phyloP scores from a whole-genome alignment of 2,888 invertebrate genomes.

The Schizaphis graminum region DNA sequence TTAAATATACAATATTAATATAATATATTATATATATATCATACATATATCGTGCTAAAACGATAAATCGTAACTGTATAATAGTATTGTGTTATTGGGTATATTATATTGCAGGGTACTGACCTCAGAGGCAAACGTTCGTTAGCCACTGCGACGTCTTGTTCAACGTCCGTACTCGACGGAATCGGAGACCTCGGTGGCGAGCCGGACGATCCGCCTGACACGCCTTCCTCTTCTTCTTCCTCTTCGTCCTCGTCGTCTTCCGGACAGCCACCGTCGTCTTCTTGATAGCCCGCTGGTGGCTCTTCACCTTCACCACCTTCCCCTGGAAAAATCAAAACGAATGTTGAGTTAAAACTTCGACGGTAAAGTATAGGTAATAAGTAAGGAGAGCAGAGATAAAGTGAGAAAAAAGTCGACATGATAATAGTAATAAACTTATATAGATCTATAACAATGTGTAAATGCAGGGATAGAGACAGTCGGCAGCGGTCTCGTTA shows the following conservation, averaged over 20 bases:
- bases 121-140: constrained; percentile 57
- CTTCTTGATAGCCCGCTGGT: constrained; percentile 71
- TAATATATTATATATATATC: not conserved
- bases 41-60: not conserved
- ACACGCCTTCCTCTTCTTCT: constrained; percentile 68
- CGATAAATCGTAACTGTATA: not conserved
- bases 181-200: constrained; percentile 66
- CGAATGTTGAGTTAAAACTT: not conserved
- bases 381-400: not conserved
- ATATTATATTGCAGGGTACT: not conserved
- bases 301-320: constrained; percentile 72
- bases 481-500: not conserved
- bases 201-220: constrained; percentile 67
- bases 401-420: not conserved
- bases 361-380: not conserved
- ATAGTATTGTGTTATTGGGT: not conserved
- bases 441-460: not conserved
- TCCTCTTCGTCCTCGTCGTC: constrained; percentile 69
- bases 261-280: constrained; percentile 70
- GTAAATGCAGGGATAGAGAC: not conserved
- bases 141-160: constrained; percentile 46
- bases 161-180: constrained; percentile 66
- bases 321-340: constrained; percentile 73
- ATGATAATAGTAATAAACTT: not conserved
- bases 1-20: not conserved